Evolutionary conservation across 2,888 invertebrate species (phyloP).

Genomic region (Eristalinus aeneus): DNA sequence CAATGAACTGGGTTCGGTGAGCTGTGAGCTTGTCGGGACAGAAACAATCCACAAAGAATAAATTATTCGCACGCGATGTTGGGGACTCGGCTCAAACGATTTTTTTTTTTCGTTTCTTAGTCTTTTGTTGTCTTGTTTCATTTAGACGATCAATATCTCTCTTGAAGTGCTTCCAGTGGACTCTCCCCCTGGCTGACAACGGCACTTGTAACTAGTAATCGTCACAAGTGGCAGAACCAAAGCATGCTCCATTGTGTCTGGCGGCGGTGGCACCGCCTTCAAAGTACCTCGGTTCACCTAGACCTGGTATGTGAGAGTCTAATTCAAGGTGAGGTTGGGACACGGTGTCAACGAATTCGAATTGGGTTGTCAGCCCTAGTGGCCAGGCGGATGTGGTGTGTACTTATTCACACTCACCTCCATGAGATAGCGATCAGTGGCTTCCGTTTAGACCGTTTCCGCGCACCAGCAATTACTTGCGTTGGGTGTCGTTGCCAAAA

Average conservation of each 20-base stretch:
- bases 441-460: slow-evolving; percentile 38
- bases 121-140: slow-evolving; percentile 12
- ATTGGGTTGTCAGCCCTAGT: slow-evolving; percentile 36
- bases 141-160: slow-evolving; percentile 60
- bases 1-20: slow-evolving; percentile 46
- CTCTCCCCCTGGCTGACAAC: slow-evolving; percentile 27
- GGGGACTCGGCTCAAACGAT: slow-evolving; percentile 29
- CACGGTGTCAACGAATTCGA: slow-evolving; percentile 56
- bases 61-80: slow-evolving; percentile 65
- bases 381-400: not conserved
- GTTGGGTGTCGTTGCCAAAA: slow-evolving; percentile 25
- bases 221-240: slow-evolving; percentile 44
- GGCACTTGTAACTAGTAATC: slow-evolving; percentile 30
- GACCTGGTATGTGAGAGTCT: slow-evolving; percentile 42
- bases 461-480: slow-evolving; percentile 5
- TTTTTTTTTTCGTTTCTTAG: slow-evolving; percentile 1
- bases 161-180: slow-evolving; percentile 65
- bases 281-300: slow-evolving; percentile 58
- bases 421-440: slow-evolving; percentile 2
- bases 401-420: not conserved
- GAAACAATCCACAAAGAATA: slow-evolving; percentile 56
- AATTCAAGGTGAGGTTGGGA: slow-evolving; percentile 64
- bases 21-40: not conserved
- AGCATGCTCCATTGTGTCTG: slow-evolving; percentile 49
- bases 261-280: slow-evolving; percentile 27